A percentile compares a stretch with the other conserved stretches of the same genome.
Conservation (phyloP, 2,888 invertebrate genomes). For the Theodoxus fluviatilis region DNA sequence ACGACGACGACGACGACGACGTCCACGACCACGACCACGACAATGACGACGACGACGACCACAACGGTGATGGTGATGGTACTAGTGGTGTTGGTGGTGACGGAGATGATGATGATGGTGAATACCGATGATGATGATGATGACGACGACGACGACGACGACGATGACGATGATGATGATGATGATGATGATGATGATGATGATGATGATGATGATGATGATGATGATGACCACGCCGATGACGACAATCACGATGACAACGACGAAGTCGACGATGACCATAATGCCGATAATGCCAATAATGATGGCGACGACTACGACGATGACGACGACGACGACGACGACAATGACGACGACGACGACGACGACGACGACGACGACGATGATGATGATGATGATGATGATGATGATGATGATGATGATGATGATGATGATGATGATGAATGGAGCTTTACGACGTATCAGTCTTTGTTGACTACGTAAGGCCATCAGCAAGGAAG, state of each 20-base stretch:
- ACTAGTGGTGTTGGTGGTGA: background rate
- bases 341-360: background rate
- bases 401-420: background rate
- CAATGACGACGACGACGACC: background rate
- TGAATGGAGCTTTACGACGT: no score
- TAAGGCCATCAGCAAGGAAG: no score
- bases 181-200: background rate
- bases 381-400: slow-evolving; percentile 2
- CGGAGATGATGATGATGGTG: background rate
- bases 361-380: slow-evolving; percentile 2
- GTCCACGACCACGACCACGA: background rate
- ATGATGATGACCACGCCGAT: background rate
- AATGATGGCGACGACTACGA: background rate
- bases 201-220: slow-evolving; percentile 2
- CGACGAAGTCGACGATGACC: background rate
- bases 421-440: background rate
- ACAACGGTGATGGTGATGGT: background rate
- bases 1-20: background rate
- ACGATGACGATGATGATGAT: background rate
- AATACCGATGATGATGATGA: background rate
- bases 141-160: slow-evolving; percentile 2
- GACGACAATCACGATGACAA: background rate
- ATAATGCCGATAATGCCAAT: background rate
- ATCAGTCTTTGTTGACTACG: no score
- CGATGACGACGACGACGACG: background rate